Evolutionary conservation across 2,888 invertebrate genomes (phyloP).

Genomic region (Eilema sororculum): DNA sequence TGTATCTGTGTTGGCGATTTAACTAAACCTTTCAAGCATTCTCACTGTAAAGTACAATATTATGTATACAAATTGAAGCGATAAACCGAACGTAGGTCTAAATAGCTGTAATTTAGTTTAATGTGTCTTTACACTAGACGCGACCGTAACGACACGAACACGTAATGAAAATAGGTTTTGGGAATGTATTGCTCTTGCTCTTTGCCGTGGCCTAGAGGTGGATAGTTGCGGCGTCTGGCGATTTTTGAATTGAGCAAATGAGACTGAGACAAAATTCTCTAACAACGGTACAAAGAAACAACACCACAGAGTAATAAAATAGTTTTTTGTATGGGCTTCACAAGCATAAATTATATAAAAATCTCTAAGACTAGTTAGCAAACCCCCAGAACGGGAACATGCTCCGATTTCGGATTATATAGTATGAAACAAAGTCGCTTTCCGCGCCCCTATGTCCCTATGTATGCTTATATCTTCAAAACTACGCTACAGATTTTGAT

Average conservation of each 20-base stretch:
- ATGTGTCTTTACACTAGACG: background rate
- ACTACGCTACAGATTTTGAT: too few relatives aligned
- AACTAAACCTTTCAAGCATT: background rate
- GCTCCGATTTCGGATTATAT: too few relatives aligned
- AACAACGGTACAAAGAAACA: background rate
- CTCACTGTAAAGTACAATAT: background rate
- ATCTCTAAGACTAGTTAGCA: too few relatives aligned
- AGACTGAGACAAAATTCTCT: background rate
- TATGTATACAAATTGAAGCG: conserved; percentile 4
- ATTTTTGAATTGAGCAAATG: too few relatives aligned
- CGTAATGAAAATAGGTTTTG: background rate
- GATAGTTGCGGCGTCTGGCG: too few relatives aligned
- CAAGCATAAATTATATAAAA: too few relatives aligned
- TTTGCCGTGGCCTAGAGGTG: too few relatives aligned
- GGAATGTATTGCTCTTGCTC: too few relatives aligned
- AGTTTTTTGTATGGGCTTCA: background rate
- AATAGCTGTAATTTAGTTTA: conserved; percentile 8
- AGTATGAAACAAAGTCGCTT: too few relatives aligned
- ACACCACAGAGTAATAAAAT: background rate
- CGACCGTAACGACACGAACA: background rate
- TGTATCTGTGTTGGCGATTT: background rate
- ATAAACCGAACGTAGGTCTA: background rate
- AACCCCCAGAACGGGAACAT: too few relatives aligned
- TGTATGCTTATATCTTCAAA: too few relatives aligned
- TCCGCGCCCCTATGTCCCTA: too few relatives aligned